A percentile compares a stretch with the other conserved stretches of the same genome.
phyloP scores from a whole-genome alignment of 2,888 invertebrate species.

The Leptopilina syphax region DNA sequence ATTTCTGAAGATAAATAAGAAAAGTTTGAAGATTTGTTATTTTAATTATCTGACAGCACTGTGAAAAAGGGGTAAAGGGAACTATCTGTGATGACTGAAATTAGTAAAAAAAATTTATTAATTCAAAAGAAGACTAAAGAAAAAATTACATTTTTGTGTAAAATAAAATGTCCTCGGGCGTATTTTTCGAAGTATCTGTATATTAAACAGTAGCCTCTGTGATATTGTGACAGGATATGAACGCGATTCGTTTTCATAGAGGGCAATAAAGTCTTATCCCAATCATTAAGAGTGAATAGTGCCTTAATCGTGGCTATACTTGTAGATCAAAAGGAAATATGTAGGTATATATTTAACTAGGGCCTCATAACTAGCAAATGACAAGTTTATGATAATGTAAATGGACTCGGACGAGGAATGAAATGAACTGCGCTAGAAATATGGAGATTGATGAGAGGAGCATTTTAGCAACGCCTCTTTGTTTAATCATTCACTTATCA shows the following conservation, averaged over 20 bases:
- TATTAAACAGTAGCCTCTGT: not conserved
- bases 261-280: constrained; percentile 45
- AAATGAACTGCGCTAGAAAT: constrained; percentile 53
- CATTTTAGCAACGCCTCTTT: constrained; percentile 56
- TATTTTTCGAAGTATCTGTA: too few species aligned
- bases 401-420: constrained; percentile 53
- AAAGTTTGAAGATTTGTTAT: too few species aligned
- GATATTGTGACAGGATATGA: not conserved
- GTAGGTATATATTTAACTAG: not conserved
- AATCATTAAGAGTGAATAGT: constrained; percentile 42
- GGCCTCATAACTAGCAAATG: constrained; percentile 35
- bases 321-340: constrained; percentile 15
- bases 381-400: constrained; percentile 57
- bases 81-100: too few species aligned
- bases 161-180: too few species aligned
- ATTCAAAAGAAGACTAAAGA: too few species aligned
- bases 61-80: too few species aligned
- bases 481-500: constrained; percentile 61
- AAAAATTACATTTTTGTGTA: too few species aligned
- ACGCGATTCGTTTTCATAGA: constrained; percentile 46
- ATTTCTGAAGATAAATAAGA: too few species aligned
- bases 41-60: too few species aligned
- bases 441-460: constrained; percentile 61
- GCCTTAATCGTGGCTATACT: constrained; percentile 34
- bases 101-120: too few species aligned